Base-by-base conservation (phyloP, 1,140 invertebrate genomes). In the Trypoxylus dichotomus region DNA sequence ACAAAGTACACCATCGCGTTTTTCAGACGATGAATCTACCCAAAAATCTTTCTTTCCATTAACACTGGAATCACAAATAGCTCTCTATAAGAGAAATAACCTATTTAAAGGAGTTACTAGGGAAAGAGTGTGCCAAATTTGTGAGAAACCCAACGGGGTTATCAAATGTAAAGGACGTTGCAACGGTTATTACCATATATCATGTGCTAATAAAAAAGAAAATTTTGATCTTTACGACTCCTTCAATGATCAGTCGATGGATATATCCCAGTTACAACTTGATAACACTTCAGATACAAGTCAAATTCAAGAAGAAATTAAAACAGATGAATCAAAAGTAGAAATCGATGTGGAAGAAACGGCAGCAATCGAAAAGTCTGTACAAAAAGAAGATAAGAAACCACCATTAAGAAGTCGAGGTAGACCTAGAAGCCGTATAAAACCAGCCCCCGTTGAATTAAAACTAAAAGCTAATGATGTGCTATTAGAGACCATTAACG, bases 121-220 rank as follows among this genome's bases (percentile, higher is more conserved):
- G 47, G 90, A 92, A 76, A 89, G 89, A 81, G 90, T 93, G 11
- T 94, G 92, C 82, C 90, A 92, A 77, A 90, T 92, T 76, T 93
- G 92, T 79, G 90, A 92, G 79, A 89, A 87, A 81, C 84, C 88
- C 5, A 89, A 88, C 0, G 88, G 91, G 73, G 84, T 93, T 13
- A 86, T 92, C 0, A 90, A 91, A 82, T 94, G 93, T 81, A 90
- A 90, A 83, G 90, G 91, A 3, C 80, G 78, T 37, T 91, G 91
- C 80, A 83, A 85, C 80, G 85, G 85, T 0, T 88, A 87, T 82
- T 91, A 87, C 80, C 91, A 91, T 82, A 68, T 85, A 11, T 84
- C 87, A 19, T 91, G 90, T 77, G 77, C 80, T 24, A 77, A 58
- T 10, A 71, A 71, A 71, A 71, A 77, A 32, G 60, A 37, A 54